Base-by-base conservation (phyloP, 2,797 vertebrate species). In the Halcyon smyrnensis region DNA sequence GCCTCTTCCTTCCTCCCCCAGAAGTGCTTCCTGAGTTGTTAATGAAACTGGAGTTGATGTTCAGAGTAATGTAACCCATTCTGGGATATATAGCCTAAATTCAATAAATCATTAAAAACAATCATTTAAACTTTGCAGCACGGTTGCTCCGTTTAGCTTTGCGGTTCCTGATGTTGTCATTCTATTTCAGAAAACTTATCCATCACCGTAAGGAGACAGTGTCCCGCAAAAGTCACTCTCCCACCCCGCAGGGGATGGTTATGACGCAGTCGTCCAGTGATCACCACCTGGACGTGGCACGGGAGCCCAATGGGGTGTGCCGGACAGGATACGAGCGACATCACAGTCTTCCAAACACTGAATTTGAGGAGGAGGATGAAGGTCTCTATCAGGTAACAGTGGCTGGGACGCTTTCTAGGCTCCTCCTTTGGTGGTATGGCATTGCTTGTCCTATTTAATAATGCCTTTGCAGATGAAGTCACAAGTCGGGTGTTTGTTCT, bases 191-290 rank as follows among this genome's bases (percentile, higher is more conserved):
- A 95, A 99, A 99, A 88, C 96, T 99, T 97, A 99, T 99, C 97
- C 99, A 99, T 95, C 99, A 99, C 98, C 99, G 99, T 94, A 99
- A 99, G 96, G 99, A 99, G 96, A 99, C 99, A 0, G 98, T 99
- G 14, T 98, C 99, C 17, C 99, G 98, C 51, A 98, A 99, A 78
- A 98, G 98, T 74, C 98, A 98, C 24, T 98, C 98, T 3, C 98
- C 98, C 20, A 92, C 98, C 13, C 95, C 96, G 3, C 98, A 98
- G 65, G 98, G 98, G 84, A 98, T 98, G 62, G 97, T 98, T 24
- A 97, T 99, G 95, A 98, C 99, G 0, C 94, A 98, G 8, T 99
- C 99, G 79, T 98, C 97, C 97, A 99, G 99, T 12, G 99, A 99
- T 41, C 98, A 99, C 67, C 98, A 99, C 12, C 97, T 99, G 93